Evolutionary conservation across 2,113 vertebrate species (phyloP).

Genomic region (Scalopus aquaticus): DNA sequence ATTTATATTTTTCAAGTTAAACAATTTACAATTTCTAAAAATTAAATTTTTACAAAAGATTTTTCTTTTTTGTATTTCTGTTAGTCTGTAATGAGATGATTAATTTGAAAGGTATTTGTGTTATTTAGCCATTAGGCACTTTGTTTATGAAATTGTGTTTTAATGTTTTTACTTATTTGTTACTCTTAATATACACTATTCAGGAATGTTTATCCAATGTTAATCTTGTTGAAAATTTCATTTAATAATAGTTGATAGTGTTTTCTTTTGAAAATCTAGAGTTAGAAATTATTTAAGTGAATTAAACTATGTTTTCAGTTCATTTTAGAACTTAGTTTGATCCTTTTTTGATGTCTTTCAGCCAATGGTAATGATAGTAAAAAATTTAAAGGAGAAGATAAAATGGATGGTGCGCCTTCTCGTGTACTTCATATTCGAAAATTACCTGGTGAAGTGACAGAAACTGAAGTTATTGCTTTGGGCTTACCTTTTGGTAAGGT

Average conservation of each 20-base stretch:
- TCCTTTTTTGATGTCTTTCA: constrained; percentile 84
- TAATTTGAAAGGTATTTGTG: not conserved
- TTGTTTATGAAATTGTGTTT: constrained; percentile 25
- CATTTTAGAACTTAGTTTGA: not conserved
- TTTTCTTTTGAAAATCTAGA: constrained; percentile 23
- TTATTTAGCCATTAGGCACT: not conserved
- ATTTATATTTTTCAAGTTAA: not conserved
- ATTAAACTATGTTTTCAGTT: constrained; percentile 4
- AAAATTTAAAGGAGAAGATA: constrained; percentile 96
- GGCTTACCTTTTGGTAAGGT: constrained; percentile 98
- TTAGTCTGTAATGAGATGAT: not conserved
- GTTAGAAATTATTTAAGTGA: not conserved
- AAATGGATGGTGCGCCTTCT: constrained; percentile 94
- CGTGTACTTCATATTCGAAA: constrained; percentile 98
- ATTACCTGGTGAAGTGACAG: constrained; percentile 96
- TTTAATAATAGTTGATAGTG: constrained; percentile 12
- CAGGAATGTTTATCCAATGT: not conserved
- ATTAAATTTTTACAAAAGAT: not conserved
- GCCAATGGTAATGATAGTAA: constrained; percentile 98
- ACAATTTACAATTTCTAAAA: constrained; percentile 26
- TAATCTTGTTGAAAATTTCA: not conserved
- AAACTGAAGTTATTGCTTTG: constrained; percentile 97
- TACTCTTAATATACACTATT: not conserved
- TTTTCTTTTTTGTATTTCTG: not conserved
- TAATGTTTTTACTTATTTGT: not conserved